Evolutionary conservation across 1,140 invertebrate genomes (phyloP), one percentile per base, ranked within the genome.

Genomic region (Drosophila nikananu): DNA sequence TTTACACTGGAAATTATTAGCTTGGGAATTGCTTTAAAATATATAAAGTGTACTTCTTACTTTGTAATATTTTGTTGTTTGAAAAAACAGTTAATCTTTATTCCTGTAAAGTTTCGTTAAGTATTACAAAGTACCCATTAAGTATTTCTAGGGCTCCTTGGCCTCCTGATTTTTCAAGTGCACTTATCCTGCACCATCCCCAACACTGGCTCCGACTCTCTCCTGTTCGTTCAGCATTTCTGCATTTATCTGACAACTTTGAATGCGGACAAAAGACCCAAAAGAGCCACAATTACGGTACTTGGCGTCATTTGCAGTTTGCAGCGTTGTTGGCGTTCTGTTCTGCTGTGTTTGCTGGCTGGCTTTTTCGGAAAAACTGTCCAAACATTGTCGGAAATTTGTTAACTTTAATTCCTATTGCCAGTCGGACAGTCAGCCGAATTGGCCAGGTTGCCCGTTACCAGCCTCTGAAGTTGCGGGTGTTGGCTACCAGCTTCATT

Each of bases 361-460:
- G 64, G 48, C 44, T 54, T 76, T 52, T 80, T 72, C 63, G 49
- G 63, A 49, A 81, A 81, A 89, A 90, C 67, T 84, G 86, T 90
- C 86, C 78, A 86, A 89, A 89, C 81, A 89, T 89, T 90, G 84
- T 89, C 84, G 84, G 84, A 89, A 89, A 89, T 89, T 89, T 89
- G 84, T 89, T 90, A 90, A 90, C 81, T 89, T 89, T 89, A 89
- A 89, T 89, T 89, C 74, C 78, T 76, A 80, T 79, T 83, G 83
- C 84, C 81, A 81, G 65, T 78, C 60, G 65, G 78, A 87, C 83
- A 83, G 83, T 27, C 48, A 49, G 67, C 39, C 19, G 44, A 52
- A 19, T n/a, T 21, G 48, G 65, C 35, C 42, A 32, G 60, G 32
- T 37, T 55, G 72, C 46, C 27, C 44, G 62, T 77, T 65, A 49